Percentiles rank a stretch among this genome's conserved stretches.
These are phyloP conservation scores for Acleris emargana DNA, from an alignment of 2,888 invertebrate species.

Conservation along the genomic window DNA sequence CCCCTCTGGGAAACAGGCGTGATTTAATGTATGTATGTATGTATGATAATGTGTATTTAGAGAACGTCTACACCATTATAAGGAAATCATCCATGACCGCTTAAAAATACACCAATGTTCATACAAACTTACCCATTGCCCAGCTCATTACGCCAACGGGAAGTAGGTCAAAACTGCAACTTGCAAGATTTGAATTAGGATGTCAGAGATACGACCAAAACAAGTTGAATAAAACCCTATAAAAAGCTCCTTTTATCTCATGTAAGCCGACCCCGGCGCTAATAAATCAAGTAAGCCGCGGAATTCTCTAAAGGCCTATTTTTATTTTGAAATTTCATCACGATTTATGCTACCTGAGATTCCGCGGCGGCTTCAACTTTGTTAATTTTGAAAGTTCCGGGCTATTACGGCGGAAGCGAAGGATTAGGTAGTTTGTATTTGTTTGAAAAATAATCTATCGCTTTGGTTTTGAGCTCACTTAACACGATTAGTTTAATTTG, in stretches of 20 bases:
- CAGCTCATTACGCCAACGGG: too few relatives aligned
- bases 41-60: too few relatives aligned
- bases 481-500: neutral
- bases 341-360: constrained; percentile 69
- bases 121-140: too few relatives aligned
- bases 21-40: too few relatives aligned
- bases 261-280: constrained; percentile 12
- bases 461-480: neutral
- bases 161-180: too few relatives aligned
- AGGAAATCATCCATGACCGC: too few relatives aligned
- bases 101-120: too few relatives aligned
- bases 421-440: constrained; percentile 41
- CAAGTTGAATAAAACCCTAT: too few relatives aligned
- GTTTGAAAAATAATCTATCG: constrained; percentile 9
- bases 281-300: constrained; percentile 28
- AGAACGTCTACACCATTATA: too few relatives aligned
- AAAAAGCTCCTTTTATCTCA: constrained; percentile 2
- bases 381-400: constrained; percentile 79
- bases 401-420: constrained; percentile 61
- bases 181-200: too few relatives aligned
- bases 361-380: constrained; percentile 69
- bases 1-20: too few relatives aligned
- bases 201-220: too few relatives aligned
- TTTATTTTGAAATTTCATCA: constrained; percentile 76
- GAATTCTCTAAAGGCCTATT: constrained; percentile 56